phyloP scores from a whole-genome alignment of 2,113 vertebrate species.

The Anguilla rostrata region DNA sequence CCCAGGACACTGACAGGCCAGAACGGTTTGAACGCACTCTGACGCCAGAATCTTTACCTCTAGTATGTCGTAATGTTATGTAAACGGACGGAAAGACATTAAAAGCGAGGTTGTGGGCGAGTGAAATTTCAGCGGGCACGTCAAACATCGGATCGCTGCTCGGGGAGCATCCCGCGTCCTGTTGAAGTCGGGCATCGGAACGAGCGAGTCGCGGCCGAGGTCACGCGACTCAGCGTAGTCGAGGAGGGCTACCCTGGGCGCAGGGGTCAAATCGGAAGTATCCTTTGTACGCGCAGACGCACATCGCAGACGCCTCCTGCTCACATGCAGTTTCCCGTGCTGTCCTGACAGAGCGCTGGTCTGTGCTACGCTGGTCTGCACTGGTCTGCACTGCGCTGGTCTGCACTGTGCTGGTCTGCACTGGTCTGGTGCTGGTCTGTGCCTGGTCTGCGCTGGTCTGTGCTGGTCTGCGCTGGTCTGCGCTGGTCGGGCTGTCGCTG shows the following conservation, averaged over 20 bases:
- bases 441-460: no score
- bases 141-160: neutral
- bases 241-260: neutral
- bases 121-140: neutral
- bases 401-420: no score
- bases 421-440: no score
- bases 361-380: neutral
- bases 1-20: no score
- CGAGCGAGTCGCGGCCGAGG: neutral
- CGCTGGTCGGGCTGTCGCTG: no score
- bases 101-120: neutral
- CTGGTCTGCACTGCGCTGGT: no score
- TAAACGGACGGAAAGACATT: neutral
- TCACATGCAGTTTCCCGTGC: neutral
- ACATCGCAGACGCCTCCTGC: neutral
- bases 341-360: neutral
- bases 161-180: neutral
- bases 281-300: neutral
- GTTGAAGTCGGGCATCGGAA: neutral
- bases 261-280: neutral
- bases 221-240: neutral
- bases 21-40: no score
- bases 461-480: no score
- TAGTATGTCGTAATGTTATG: no score
- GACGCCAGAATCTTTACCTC: no score